These are phyloP conservation scores for Drosophila maculinotata DNA, from an alignment of 2,888 invertebrate species.

Conservation along the genomic window DNA sequence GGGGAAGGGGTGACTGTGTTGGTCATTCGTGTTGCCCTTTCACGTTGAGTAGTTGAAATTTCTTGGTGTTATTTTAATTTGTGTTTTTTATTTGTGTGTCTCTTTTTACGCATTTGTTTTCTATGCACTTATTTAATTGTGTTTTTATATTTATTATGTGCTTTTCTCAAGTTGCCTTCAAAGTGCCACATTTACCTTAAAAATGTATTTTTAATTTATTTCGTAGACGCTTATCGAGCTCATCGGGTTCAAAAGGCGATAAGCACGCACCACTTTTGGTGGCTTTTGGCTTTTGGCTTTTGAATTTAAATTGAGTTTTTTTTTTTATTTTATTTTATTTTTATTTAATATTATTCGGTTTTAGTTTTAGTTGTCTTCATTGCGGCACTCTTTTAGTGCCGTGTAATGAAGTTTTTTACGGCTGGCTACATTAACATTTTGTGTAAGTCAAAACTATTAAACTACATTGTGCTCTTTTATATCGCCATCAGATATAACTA, in stretches of 20 bases:
- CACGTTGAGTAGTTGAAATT: constrained; percentile 51
- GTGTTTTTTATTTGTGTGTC: constrained; percentile 41
- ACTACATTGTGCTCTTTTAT: constrained; percentile 31
- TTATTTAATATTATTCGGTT: constrained; percentile 34
- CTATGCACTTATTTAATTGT: constrained; percentile 79
- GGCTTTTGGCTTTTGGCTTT: constrained; percentile 52
- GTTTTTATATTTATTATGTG: constrained; percentile 79
- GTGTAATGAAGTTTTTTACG: constrained; percentile 78
- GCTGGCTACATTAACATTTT: constrained; percentile 52
- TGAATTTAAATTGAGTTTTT: constrained; percentile 75
- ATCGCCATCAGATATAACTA: constrained; percentile 1
- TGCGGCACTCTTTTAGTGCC: constrained; percentile 61
- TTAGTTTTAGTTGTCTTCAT: constrained; percentile 60
- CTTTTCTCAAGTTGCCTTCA: constrained; percentile 69
- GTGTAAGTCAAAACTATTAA: constrained; percentile 37
- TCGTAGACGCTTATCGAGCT: constrained; percentile 74
- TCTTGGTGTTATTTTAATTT: constrained; percentile 70
- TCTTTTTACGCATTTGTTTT: constrained; percentile 60
- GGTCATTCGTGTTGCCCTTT: constrained; percentile 50
- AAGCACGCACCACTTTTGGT: constrained; percentile 76
- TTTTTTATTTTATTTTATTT: constrained; percentile 16
- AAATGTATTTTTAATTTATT: constrained; percentile 83
- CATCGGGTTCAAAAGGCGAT: constrained; percentile 65
- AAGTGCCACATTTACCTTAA: constrained; percentile 78
- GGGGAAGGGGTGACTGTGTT: constrained; percentile 16